phyloP scores from a whole-genome alignment of 2,797 vertebrate genomes.

The Xyrichtys novacula region DNA sequence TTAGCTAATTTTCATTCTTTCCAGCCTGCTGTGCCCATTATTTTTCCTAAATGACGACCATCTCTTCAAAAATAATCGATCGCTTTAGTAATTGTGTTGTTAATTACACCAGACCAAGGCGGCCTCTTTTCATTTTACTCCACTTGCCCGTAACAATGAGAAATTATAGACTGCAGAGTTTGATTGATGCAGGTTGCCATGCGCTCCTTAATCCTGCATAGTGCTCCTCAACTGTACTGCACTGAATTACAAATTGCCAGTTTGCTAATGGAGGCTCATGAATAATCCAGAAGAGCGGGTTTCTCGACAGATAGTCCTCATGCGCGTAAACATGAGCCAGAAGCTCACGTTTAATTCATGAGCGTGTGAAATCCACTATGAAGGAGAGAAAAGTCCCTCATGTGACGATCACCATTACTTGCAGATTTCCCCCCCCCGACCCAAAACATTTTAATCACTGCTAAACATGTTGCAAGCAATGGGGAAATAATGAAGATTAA shows the following conservation, averaged over 20 bases:
- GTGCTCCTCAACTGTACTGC: conserved; percentile 68
- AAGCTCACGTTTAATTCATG: conserved; percentile 60
- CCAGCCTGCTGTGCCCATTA: background rate
- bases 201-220: conserved; percentile 60
- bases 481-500: conserved; percentile 85
- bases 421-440: conserved; percentile 41
- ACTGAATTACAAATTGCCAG: conserved; percentile 75
- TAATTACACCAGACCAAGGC: conserved; percentile 55
- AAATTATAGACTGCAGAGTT: conserved; percentile 58
- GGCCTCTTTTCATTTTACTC: conserved; percentile 36
- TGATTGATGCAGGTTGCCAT: conserved; percentile 66
- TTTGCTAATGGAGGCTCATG: conserved; percentile 71
- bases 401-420: conserved; percentile 37
- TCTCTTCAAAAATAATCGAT: conserved; percentile 50
- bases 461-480: conserved; percentile 80
- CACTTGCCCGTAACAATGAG: conserved; percentile 50
- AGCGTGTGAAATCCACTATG: conserved; percentile 47
- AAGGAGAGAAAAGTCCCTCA: conserved; percentile 40
- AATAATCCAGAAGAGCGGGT: conserved; percentile 70
- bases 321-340: conserved; percentile 54
- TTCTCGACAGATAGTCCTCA: conserved; percentile 55
- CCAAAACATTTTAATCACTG: conserved; percentile 80
- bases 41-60: conserved; percentile 34
- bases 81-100: conserved; percentile 55
- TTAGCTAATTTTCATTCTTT: background rate